Conservation (phyloP, 2,888 invertebrate genomes). For the Chymomyza caudatula region DNA sequence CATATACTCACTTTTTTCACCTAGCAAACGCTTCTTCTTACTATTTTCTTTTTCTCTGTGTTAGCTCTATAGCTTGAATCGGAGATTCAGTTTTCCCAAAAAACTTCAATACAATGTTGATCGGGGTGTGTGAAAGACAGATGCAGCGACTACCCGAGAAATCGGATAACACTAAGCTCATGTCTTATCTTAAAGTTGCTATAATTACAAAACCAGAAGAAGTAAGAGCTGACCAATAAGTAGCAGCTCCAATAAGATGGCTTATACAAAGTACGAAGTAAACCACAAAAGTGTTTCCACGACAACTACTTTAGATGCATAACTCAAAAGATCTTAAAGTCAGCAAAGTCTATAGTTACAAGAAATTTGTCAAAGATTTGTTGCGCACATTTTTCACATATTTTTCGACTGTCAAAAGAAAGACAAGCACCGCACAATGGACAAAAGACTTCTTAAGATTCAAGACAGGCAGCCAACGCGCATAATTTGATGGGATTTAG, state of each 20-base stretch:
- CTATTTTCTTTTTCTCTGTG: too few relatives aligned
- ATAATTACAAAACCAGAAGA: background rate
- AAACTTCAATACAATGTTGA: too few relatives aligned
- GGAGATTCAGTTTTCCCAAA: too few relatives aligned
- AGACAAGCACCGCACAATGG: background rate
- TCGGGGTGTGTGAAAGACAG: too few relatives aligned
- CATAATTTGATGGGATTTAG: constrained; percentile 70
- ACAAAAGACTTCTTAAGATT: constrained; percentile 34
- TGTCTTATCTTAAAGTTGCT: too few relatives aligned
- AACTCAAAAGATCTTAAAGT: background rate
- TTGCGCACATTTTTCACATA: background rate
- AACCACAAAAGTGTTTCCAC: background rate
- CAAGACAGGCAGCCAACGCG: constrained; percentile 63
- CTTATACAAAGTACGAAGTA: background rate
- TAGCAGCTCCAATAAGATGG: background rate
- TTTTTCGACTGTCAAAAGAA: background rate
- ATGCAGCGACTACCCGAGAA: too few relatives aligned
- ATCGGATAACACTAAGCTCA: too few relatives aligned
- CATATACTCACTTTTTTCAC: too few relatives aligned
- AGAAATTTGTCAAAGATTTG: background rate
- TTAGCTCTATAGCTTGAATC: too few relatives aligned
- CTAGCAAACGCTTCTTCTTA: too few relatives aligned
- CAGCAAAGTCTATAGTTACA: background rate
- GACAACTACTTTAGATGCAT: background rate
- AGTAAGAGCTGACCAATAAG: background rate